Conservation (phyloP, 2,113 vertebrate genomes). For the Polyodon spathula region DNA sequence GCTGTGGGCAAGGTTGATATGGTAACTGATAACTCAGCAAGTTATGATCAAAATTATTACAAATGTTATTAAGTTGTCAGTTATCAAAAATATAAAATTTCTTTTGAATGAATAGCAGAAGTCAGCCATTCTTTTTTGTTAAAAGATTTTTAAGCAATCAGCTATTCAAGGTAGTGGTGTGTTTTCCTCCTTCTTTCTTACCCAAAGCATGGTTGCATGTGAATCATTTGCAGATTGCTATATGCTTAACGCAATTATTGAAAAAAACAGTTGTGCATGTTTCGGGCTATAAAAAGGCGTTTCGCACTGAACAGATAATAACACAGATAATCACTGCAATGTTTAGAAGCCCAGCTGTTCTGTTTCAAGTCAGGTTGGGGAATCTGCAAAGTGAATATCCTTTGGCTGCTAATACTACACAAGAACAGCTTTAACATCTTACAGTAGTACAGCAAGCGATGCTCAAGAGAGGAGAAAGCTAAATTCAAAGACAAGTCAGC, state of each 20-base stretch:
- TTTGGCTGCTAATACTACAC: not conserved
- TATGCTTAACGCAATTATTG: not conserved
- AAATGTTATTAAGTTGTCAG: not conserved
- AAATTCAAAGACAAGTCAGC: too few relatives aligned
- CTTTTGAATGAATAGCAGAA: not conserved
- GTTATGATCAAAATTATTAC: not conserved
- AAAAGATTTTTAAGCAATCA: not conserved
- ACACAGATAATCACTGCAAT: not conserved
- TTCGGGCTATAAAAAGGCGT: too few relatives aligned
- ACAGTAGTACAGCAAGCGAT: too few relatives aligned
- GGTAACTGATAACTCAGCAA: constrained; percentile 3
- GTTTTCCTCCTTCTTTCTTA: not conserved
- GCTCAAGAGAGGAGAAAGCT: too few relatives aligned
- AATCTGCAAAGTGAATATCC: constrained; percentile 3
- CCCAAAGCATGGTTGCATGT: not conserved
- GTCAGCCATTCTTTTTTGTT: not conserved
- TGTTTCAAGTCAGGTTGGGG: not conserved
- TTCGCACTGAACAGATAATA: too few relatives aligned
- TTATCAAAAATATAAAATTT: not conserved
- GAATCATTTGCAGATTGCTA: not conserved
- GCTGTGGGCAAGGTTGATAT: not conserved
- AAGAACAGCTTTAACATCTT: not conserved
- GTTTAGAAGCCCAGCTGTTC: constrained; percentile 3
- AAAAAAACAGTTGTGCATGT: too few relatives aligned
- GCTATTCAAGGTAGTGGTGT: not conserved